Evolutionary conservation across 2,113 vertebrate genomes (phyloP).

Genomic region (Pteruthius melanotis): DNA sequence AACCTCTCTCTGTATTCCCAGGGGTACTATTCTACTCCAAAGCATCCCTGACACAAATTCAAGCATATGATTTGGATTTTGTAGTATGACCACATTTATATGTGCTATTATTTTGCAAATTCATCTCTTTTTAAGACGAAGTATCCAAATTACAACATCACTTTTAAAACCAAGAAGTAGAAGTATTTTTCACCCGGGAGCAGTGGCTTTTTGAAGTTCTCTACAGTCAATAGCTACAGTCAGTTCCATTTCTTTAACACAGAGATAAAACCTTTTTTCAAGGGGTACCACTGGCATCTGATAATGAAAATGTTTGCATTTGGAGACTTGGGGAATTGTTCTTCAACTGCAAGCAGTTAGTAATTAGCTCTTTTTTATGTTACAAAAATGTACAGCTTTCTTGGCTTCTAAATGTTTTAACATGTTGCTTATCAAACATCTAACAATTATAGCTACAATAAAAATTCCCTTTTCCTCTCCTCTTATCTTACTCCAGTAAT

Average conservation of each 20-base stretch:
- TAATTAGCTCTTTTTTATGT: neutral
- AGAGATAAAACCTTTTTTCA: neutral
- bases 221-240: neutral
- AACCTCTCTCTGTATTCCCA: neutral
- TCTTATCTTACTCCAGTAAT: neutral
- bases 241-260: neutral
- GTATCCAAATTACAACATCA: neutral
- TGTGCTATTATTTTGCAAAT: neutral
- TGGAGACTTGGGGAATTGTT: neutral
- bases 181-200: neutral
- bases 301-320: neutral
- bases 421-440: neutral
- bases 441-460: neutral
- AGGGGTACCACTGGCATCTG: neutral
- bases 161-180: neutral
- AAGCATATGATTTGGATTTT: neutral
- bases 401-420: neutral
- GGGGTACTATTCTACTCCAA: neutral
- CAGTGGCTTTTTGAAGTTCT: neutral
- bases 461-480: neutral
- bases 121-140: neutral
- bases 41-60: neutral
- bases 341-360: neutral
- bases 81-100: neutral
- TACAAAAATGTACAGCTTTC: neutral